Evolutionary conservation across 2,888 invertebrate genomes (phyloP), one percentile per base, ranked within the genome.

Genomic region (Euzophera pinguis): DNA sequence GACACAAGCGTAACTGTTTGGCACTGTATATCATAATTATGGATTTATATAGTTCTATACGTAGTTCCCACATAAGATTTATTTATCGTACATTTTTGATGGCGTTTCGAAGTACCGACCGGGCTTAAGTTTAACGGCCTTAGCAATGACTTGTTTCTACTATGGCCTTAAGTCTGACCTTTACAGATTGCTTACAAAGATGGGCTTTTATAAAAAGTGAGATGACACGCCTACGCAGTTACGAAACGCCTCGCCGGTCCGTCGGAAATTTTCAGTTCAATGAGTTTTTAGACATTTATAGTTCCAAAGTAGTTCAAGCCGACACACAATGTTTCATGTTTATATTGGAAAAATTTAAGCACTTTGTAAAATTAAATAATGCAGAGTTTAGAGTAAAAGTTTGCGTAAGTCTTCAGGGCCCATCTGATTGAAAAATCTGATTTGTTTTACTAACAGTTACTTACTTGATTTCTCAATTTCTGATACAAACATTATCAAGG

Each of bases 41-140:
- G 7, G 13, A 43, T 43, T 29, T 6, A 43, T 8, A 12, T 27
- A 6, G 12, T 12, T 29, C 27, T 29, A 29, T 43, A 13, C 42
- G 29, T 10, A 43, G 43, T 29, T 43, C 29, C 43, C 12, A 13
- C 29, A 7, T 43, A 43, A 12, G 43, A 43, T 43, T 43, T 43
- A 43, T 43, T 13, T 43, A n/a, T 3, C 42, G 43, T 12, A 29
- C 27, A 13, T 43, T 22, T 32, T 32, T 7, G 32, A 32, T 32
- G 32, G 7, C 32, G 7, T 32, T 10, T 1, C 32, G 8, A 10
- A 32, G 8, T 32, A 32, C 2, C 22, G 22, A 22, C 22, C 7
- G n/a, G 14, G 32, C 45, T 45, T 45, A 29, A 13, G 45, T 45
- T 34, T 32, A 34, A n/a, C 14, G 32, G 32, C 45, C 45, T 45